Percentiles rank a stretch among this genome's conserved stretches.
Evolutionary conservation across 2,797 vertebrate species (phyloP).

Genomic region (Podarcis siculus): DNA sequence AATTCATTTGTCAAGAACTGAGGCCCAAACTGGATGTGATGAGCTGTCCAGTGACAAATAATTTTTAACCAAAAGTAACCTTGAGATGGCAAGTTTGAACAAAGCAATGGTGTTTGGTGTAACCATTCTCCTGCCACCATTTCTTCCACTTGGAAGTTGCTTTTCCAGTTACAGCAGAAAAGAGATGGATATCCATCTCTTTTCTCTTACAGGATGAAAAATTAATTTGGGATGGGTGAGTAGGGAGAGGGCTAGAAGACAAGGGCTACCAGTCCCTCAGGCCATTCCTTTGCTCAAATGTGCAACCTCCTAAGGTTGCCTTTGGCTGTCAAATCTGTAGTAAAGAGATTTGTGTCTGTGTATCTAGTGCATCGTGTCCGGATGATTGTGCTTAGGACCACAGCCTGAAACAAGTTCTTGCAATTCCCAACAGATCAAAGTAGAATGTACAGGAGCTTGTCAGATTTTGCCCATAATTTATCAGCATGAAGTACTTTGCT

Average conservation of each 20-base stretch:
- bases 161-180: not conserved
- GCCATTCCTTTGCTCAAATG: not conserved
- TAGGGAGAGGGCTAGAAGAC: not conserved
- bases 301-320: not conserved
- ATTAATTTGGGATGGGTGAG: not conserved
- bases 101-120: not conserved
- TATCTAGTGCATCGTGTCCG: not conserved
- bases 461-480: not conserved
- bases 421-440: not conserved
- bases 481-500: not conserved
- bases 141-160: not conserved
- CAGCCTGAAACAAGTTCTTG: not conserved
- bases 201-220: not conserved
- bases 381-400: not conserved
- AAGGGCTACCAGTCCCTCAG: not conserved
- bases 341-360: not conserved
- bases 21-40: not conserved
- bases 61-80: not conserved
- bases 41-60: not conserved
- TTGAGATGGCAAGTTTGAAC: not conserved
- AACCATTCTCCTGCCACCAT: not conserved
- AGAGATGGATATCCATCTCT: not conserved
- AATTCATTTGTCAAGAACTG: not conserved
- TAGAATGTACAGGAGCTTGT: not conserved
- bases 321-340: not conserved